phyloP scores from a whole-genome alignment of 2,113 vertebrate genomes.

The Mastomys natalensis region DNA sequence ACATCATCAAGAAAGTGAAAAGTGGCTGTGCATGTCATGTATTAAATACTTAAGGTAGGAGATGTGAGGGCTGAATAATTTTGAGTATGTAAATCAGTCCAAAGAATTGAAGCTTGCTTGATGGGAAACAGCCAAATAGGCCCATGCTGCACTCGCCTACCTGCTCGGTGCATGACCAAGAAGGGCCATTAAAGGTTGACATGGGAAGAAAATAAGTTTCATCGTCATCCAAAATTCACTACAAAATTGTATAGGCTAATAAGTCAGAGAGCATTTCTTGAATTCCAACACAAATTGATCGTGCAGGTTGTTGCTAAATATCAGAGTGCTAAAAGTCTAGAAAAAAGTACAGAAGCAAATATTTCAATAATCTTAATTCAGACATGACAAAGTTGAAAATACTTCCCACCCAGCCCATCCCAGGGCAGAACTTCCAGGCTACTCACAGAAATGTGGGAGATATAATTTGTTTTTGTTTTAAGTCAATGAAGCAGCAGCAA shows the following conservation, averaged over 20 bases:
- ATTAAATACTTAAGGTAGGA: constrained; percentile 53
- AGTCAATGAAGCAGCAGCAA: neutral
- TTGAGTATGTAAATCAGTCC: constrained; percentile 30
- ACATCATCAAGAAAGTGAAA: constrained; percentile 59
- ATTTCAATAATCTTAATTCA: neutral
- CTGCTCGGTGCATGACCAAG: neutral
- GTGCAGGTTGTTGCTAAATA: neutral
- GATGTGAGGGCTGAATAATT: constrained; percentile 50
- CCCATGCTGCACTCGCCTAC: neutral
- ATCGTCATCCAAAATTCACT: neutral
- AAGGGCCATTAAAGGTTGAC: neutral
- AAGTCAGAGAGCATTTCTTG: neutral
- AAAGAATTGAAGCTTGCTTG: constrained; percentile 27
- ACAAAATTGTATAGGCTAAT: neutral
- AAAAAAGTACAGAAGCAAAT: neutral
- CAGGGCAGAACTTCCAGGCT: neutral
- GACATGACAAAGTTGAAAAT: neutral
- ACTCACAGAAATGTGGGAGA: neutral
- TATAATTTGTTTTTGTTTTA: constrained; percentile 38
- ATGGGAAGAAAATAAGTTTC: neutral
- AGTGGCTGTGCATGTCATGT: neutral
- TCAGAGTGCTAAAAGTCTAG: neutral
- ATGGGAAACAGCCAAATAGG: constrained; percentile 31
- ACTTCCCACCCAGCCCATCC: neutral
- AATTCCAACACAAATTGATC: neutral